phyloP scores from a whole-genome alignment of 2,113 vertebrate species.

The Channa argus region DNA sequence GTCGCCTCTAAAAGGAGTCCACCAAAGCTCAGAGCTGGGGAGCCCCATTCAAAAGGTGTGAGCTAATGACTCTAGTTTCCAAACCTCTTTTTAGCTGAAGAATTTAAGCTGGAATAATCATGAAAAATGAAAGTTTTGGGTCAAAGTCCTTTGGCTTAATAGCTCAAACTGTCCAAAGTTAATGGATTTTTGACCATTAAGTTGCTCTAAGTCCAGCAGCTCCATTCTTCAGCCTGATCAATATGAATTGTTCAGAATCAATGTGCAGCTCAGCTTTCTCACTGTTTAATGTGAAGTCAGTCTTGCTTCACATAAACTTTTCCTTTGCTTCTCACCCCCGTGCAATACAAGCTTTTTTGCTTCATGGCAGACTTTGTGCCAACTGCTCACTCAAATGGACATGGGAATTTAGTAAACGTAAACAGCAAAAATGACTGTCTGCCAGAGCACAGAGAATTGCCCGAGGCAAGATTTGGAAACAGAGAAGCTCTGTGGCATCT shows the following conservation, averaged over 20 bases:
- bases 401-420: constrained; percentile 54
- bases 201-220: neutral
- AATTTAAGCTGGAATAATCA: constrained; percentile 27
- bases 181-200: constrained; percentile 44
- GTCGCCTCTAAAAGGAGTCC: constrained; percentile 61
- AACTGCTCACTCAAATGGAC: constrained; percentile 35
- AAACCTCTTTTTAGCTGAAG: neutral
- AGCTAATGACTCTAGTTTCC: constrained; percentile 64
- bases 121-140: constrained; percentile 76
- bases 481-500: constrained; percentile 10
- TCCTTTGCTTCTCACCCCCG: constrained; percentile 20
- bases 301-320: constrained; percentile 18
- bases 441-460: constrained; percentile 30
- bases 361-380: constrained; percentile 42
- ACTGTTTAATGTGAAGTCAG: constrained; percentile 19
- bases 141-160: constrained; percentile 71
- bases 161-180: constrained; percentile 12
- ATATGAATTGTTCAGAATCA: constrained; percentile 21
- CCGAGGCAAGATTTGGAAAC: constrained; percentile 28
- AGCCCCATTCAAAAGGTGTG: constrained; percentile 51
- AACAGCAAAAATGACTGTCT: constrained; percentile 36
- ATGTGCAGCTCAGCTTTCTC: constrained; percentile 16
- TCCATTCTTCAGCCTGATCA: constrained; percentile 52
- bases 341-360: constrained; percentile 20
- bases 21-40: constrained; percentile 61